A percentile compares a stretch with the other conserved stretches of the same genome.
Evolutionary conservation across 30 jellyfish, hydroid and myxozoan species (phyloP).

Genomic region (Pelagia noctiluca): DNA sequence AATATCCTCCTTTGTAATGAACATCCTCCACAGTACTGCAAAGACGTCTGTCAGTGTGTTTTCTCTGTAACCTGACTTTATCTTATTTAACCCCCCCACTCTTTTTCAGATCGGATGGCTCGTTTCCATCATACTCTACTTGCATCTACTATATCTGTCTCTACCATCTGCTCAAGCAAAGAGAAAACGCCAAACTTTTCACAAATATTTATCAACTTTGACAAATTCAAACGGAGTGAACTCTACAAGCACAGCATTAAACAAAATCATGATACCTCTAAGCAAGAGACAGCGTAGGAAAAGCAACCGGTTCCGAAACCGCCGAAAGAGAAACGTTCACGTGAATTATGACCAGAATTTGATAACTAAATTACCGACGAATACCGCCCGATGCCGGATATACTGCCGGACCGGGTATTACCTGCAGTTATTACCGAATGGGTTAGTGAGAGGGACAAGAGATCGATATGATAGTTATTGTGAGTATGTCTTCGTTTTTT

Average conservation of each 20-base stretch:
- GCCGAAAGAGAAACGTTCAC: slow-evolving; percentile 10
- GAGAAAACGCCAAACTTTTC: background rate
- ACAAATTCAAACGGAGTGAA: background rate
- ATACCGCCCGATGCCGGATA: slow-evolving; percentile 47
- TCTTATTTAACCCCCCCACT: background rate
- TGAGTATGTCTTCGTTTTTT: slow-evolving; percentile 11
- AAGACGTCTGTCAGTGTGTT: too few relatives aligned
- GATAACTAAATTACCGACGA: slow-evolving; percentile 50
- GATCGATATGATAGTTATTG: slow-evolving; percentile 39
- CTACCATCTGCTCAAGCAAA: background rate
- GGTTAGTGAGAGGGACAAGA: slow-evolving; percentile 64
- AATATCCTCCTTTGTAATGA: too few relatives aligned
- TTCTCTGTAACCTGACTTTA: too few relatives aligned
- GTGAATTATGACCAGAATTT: background rate
- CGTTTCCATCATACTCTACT: background rate
- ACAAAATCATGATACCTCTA: background rate
- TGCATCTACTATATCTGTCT: background rate
- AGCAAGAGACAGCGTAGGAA: background rate
- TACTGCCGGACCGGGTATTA: slow-evolving; percentile 66
- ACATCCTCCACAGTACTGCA: too few relatives aligned
- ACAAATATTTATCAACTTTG: background rate
- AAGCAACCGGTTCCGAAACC: background rate
- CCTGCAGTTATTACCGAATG: slow-evolving; percentile 64
- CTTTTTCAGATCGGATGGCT: background rate
- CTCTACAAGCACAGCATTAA: background rate